Percentiles rank a stretch among this genome's conserved stretches.
Conservation (phyloP, 2,113 vertebrate genomes). For the Xiphophorus couchianus region DNA sequence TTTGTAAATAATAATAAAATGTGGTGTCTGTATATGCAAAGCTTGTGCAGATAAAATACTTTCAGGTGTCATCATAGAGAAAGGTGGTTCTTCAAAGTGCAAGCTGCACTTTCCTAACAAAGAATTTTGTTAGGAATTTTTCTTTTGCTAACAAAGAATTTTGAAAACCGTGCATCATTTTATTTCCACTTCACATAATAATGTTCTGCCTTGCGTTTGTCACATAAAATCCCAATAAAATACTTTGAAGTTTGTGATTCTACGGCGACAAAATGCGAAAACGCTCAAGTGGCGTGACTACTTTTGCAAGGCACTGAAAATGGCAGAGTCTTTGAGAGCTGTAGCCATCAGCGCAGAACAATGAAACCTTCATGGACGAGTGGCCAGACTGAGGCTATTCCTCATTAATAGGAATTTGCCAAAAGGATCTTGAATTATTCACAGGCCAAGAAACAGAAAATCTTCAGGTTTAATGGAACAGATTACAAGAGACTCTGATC, state of each 20-base stretch:
- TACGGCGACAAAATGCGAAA: neutral
- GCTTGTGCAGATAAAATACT: too few species aligned
- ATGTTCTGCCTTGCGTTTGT: neutral
- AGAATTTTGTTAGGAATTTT: too few species aligned
- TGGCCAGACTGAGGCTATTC: neutral
- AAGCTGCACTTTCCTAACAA: too few species aligned
- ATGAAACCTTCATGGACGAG: neutral
- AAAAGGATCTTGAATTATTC: neutral
- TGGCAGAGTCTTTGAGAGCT: neutral
- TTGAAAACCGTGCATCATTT: too few species aligned
- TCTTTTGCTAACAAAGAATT: too few species aligned
- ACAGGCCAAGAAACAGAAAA: slow-evolving; percentile 2
- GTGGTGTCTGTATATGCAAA: too few species aligned
- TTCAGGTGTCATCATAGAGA: too few species aligned
- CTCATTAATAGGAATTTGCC: slow-evolving; percentile 13
- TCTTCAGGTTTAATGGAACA: slow-evolving; percentile 5
- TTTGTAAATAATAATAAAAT: too few species aligned
- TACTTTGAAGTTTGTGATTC: neutral
- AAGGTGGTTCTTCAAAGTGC: too few species aligned
- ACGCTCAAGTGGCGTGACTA: neutral
- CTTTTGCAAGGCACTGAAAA: neutral
- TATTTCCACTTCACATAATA: too few species aligned
- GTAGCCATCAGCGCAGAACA: neutral
- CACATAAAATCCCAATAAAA: neutral
- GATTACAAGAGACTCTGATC: neutral